phyloP scores from a whole-genome alignment of 2,113 vertebrate genomes.

The Xenopus borealis region DNA sequence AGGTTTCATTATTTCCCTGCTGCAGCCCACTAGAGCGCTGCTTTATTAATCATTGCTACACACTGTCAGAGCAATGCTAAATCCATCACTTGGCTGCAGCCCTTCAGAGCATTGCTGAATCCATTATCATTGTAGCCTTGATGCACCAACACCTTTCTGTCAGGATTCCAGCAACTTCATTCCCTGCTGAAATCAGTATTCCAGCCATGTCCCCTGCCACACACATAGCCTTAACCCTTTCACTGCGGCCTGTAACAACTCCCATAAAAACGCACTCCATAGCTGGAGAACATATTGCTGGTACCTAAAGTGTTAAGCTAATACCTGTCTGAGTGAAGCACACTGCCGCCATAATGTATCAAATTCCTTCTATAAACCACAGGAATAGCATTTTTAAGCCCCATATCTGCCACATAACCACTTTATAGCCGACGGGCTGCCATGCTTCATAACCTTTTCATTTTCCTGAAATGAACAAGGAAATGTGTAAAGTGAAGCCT shows the following conservation, averaged over 20 bases:
- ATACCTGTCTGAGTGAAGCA: not conserved
- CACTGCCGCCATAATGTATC: not conserved
- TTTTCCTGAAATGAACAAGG: constrained; percentile 9
- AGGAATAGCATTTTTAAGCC: not conserved
- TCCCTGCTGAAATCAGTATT: constrained; percentile 37
- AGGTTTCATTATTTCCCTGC: constrained; percentile 8
- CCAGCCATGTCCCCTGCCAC: constrained; percentile 3
- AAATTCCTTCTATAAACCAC: not conserved
- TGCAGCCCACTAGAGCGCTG: constrained; percentile 26
- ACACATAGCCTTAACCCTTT: not conserved
- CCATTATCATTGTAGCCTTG: constrained; percentile 35
- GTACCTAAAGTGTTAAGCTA: not conserved
- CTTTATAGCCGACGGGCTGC: not conserved
- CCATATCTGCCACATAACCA: too few relatives aligned
- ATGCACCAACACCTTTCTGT: constrained; percentile 34
- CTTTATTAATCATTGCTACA: constrained; percentile 26
- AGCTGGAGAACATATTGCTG: not conserved
- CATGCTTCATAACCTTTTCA: not conserved
- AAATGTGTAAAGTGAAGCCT: not conserved
- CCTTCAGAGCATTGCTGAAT: constrained; percentile 20
- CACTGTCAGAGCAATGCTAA: constrained; percentile 22
- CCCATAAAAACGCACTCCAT: too few relatives aligned
- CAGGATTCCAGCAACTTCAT: constrained; percentile 32
- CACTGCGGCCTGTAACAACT: not conserved
- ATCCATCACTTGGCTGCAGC: constrained; percentile 13